Conservation (phyloP, 2,888 invertebrate species). For the Strigamia crassipes region DNA sequence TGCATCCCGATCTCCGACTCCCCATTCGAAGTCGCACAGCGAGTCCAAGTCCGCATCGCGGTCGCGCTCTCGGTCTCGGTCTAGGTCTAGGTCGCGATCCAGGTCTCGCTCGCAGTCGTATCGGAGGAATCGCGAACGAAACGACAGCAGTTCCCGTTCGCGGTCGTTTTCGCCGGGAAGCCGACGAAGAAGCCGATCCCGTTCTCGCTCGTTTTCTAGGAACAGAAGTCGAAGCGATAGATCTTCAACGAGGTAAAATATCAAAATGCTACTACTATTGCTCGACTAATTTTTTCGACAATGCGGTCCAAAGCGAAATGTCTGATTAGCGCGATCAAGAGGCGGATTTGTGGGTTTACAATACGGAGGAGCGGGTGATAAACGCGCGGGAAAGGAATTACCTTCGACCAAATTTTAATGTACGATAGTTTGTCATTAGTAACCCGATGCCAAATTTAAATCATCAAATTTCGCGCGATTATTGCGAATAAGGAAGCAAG, state of each 20-base stretch:
- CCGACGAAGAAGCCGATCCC: constrained; percentile 63
- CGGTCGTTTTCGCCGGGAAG: background rate
- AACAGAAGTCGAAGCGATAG: constrained; percentile 35
- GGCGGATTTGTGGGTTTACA: no score
- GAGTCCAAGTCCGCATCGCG: constrained; percentile 44
- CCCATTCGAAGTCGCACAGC: background rate
- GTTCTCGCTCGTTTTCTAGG: constrained; percentile 29
- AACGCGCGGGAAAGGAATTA: no score
- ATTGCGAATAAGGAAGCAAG: no score
- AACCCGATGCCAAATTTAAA: no score
- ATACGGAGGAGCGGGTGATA: no score
- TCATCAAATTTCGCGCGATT: no score
- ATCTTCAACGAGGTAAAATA: background rate
- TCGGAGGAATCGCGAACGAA: background rate
- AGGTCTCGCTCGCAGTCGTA: constrained; percentile 22
- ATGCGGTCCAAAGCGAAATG: no score
- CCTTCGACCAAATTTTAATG: no score
- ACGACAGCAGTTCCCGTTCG: constrained; percentile 17
- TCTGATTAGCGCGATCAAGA: no score
- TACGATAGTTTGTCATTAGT: no score
- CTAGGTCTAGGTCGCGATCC: background rate
- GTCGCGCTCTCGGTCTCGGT: background rate
- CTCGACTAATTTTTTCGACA: no score
- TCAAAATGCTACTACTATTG: no score
- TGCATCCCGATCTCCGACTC: background rate